Percentiles rank a stretch among this genome's conserved stretches.
These are phyloP conservation scores for Gymnobelideus leadbeateri DNA, from an alignment of 2,113 vertebrate species.

Conservation along the genomic window DNA sequence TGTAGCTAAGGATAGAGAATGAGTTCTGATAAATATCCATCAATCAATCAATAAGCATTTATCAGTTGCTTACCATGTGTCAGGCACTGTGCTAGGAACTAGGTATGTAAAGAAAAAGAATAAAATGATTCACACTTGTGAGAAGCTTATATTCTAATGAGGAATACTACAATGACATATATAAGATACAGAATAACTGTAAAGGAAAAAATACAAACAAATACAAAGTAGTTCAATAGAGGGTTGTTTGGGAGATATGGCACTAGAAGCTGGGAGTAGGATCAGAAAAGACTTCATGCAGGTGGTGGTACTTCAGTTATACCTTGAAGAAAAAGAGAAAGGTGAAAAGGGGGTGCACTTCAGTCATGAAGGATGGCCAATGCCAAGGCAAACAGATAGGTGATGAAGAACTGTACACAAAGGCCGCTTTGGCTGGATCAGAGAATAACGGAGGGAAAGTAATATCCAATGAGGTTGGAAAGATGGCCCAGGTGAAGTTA, in stretches of 20 bases:
- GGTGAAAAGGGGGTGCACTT: neutral
- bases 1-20: neutral
- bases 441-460: neutral
- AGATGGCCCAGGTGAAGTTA: neutral
- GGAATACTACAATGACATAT: neutral
- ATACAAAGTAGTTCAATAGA: neutral
- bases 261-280: neutral
- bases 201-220: neutral
- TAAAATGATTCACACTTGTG: neutral
- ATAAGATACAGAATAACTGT: neutral
- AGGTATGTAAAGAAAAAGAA: neutral
- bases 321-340: neutral
- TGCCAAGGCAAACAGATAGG: neutral
- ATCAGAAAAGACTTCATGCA: neutral
- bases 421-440: neutral
- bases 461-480: neutral
- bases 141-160: neutral
- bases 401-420: neutral
- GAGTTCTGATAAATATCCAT: neutral
- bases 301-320: neutral
- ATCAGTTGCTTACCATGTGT: no score
- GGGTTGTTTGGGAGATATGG: neutral
- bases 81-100: neutral
- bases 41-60: neutral
- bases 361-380: neutral